Percentiles rank a stretch among this genome's conserved stretches.
These are phyloP conservation scores for Muscicapa adusta DNA, from an alignment of 2,113 vertebrate species.

Conservation along the genomic window DNA sequence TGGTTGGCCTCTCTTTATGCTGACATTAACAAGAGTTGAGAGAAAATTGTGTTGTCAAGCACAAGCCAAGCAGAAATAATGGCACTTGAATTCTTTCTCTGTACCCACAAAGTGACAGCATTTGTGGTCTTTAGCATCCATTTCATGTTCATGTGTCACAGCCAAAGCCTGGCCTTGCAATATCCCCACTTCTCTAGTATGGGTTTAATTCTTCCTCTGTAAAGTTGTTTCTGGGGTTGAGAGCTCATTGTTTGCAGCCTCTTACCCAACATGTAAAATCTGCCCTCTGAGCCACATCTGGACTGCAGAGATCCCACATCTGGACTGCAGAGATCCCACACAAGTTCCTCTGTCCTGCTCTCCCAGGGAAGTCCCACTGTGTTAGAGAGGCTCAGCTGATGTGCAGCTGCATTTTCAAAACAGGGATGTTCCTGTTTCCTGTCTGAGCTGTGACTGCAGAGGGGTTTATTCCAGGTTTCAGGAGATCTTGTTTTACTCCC, in stretches of 20 bases:
- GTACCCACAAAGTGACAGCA: not conserved
- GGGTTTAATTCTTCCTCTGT: not conserved
- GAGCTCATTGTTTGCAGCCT: not conserved
- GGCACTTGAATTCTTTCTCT: not conserved
- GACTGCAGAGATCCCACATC: not conserved
- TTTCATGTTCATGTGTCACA: not conserved
- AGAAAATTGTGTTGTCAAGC: not conserved
- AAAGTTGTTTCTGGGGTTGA: not conserved
- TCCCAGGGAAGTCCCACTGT: not conserved
- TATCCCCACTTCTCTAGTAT: rapidly evolving
- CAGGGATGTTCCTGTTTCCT: rapidly evolving
- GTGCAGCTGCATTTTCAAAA: not conserved
- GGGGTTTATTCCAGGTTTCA: not conserved
- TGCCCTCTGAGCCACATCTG: not conserved
- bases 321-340: not conserved
- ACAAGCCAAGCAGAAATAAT: not conserved
- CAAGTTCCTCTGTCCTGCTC: not conserved
- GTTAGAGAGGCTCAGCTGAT: not conserved
- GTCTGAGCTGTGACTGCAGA: not conserved
- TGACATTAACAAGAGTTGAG: not conserved
- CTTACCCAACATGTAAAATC: not conserved
- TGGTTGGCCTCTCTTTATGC: not conserved
- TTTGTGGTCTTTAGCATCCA: not conserved
- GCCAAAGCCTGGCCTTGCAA: not conserved
- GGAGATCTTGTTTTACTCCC: not conserved